Evolutionary conservation across 2,888 invertebrate genomes (phyloP).

Genomic region (Phorcus lineatus): DNA sequence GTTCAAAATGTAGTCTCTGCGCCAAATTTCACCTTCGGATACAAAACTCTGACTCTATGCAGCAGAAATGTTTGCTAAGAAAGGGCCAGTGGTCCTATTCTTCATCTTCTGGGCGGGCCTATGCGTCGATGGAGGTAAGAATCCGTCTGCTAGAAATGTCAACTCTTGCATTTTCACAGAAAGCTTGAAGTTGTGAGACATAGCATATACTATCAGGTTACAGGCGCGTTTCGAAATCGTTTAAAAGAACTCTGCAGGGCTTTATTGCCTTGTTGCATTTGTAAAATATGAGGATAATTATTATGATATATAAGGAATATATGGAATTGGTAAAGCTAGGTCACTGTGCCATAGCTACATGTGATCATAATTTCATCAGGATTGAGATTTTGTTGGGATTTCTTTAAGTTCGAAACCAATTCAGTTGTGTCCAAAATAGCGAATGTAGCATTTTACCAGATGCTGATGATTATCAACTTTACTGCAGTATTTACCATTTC

Average conservation of each 20-base stretch:
- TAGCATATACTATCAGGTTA: neutral
- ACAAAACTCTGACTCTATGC: constrained; percentile 28
- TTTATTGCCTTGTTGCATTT: no score
- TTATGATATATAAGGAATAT: no score
- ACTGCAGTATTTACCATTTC: no score
- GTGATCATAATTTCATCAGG: no score
- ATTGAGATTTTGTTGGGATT: no score
- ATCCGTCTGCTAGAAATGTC: constrained; percentile 21
- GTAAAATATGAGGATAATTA: no score
- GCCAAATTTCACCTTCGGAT: constrained; percentile 23
- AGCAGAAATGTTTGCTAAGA: constrained; percentile 22
- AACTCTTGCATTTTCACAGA: neutral
- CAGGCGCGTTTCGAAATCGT: neutral
- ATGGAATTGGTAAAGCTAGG: no score
- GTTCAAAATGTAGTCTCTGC: neutral
- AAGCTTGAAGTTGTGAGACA: neutral
- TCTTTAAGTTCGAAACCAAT: no score
- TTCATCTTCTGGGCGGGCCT: neutral
- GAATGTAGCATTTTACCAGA: no score
- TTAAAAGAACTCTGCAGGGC: neutral
- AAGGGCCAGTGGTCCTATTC: constrained; percentile 21
- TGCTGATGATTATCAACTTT: no score
- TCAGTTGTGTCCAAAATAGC: no score
- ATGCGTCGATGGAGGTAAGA: constrained; percentile 19
- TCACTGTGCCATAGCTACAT: no score